Evolutionary conservation across 2,888 invertebrate genomes (phyloP).

Genomic region (Drepanosiphum platanoidis): DNA sequence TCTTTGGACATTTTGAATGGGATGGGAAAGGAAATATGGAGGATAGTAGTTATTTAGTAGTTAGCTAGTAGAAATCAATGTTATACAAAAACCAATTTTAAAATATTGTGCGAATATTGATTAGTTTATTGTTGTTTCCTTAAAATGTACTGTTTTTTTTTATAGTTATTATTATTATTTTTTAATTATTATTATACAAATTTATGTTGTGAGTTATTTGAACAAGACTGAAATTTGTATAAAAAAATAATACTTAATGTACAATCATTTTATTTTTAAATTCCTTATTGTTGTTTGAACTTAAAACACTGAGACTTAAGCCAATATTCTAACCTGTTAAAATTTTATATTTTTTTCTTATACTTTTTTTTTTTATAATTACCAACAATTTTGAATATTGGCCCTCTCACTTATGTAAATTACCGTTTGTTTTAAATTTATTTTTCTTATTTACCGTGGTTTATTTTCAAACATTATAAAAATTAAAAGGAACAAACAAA

Average conservation of each 20-base stretch:
- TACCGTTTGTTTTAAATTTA: conserved; percentile 2
- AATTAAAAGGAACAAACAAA: conserved; percentile 14
- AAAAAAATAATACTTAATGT: conserved; percentile 36
- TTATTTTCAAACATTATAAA: conserved; percentile 13
- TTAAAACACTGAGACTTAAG: not conserved
- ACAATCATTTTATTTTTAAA: conserved; percentile 41
- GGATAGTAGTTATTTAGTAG: conserved; percentile 51
- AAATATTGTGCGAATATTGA: conserved; percentile 50
- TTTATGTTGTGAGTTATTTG: conserved; percentile 60
- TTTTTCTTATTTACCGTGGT: not conserved
- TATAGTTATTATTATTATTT: conserved; percentile 36
- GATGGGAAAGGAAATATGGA: conserved; percentile 47
- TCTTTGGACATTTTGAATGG: conserved; percentile 41
- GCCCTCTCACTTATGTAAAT: conserved; percentile 2
- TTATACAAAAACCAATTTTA: conserved; percentile 33
- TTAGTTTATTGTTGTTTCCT: conserved; percentile 58
- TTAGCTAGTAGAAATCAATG: conserved; percentile 49
- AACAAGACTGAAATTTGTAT: conserved; percentile 62
- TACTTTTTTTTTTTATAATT: not conserved
- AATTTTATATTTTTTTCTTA: conserved; percentile 3
- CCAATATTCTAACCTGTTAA: conserved; percentile 23
- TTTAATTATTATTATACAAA: conserved; percentile 44
- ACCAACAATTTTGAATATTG: not conserved
- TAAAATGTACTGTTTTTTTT: conserved; percentile 38
- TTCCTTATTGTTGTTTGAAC: conserved; percentile 20